Conservation (phyloP, 37 sponge, comb jelly and placozoan species). For the Hormiphora californensis region DNA sequence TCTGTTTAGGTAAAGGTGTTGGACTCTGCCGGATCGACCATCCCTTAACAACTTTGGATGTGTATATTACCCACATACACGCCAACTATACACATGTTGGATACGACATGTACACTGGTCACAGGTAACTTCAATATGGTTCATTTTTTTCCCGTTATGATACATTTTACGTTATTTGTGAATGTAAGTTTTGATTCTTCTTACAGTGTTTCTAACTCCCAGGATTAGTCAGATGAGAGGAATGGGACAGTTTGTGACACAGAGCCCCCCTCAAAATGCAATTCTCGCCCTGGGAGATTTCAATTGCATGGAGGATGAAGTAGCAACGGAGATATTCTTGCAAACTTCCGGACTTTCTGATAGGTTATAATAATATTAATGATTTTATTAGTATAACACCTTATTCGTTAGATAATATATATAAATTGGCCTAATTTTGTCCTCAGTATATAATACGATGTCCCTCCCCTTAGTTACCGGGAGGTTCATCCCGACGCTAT, state of each 20-base stretch:
- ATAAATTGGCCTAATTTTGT: neutral
- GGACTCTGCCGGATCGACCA: neutral
- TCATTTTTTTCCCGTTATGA: too few relatives aligned
- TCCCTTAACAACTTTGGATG: neutral
- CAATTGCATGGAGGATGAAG: neutral
- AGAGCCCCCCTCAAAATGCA: neutral
- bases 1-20: neutral
- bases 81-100: neutral
- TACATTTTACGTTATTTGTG: neutral
- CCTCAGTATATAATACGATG: neutral
- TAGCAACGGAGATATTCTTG: neutral
- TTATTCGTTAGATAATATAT: neutral
- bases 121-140: too few relatives aligned
- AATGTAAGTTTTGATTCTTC: neutral
- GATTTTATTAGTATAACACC: neutral
- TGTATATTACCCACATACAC: slow-evolving; percentile 7
- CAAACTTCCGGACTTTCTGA: neutral
- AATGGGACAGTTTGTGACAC: neutral
- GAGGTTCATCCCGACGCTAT: neutral
- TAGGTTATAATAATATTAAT: neutral
- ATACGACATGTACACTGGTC: neutral
- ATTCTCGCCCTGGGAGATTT: neutral
- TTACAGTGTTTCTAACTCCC: neutral
- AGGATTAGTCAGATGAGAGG: neutral
- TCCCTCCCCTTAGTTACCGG: neutral